phyloP scores from a whole-genome alignment of 2,797 vertebrate species.

The Eulemur coronatus region DNA sequence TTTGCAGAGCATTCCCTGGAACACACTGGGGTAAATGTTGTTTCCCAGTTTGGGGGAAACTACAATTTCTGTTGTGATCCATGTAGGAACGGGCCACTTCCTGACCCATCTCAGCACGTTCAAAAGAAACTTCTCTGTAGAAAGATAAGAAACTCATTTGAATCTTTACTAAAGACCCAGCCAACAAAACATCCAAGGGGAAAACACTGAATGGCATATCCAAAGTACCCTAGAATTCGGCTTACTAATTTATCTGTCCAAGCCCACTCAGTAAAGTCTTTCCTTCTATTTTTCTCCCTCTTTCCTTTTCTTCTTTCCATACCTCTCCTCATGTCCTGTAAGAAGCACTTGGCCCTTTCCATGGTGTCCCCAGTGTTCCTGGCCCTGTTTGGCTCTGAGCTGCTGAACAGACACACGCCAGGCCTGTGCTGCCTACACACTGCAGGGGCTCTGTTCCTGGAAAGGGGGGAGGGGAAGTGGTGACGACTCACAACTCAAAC shows the following conservation, averaged over 20 bases:
- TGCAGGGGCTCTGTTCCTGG: not conserved
- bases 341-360: not conserved
- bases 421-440: not conserved
- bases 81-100: not conserved
- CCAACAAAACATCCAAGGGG: not conserved
- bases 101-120: not conserved
- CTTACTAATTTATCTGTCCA: not conserved
- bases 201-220: not conserved
- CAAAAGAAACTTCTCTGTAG: not conserved
- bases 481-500: not conserved
- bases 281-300: not conserved
- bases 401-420: not conserved
- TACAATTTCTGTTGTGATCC: not conserved
- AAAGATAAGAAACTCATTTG: not conserved
- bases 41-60: not conserved
- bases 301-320: not conserved
- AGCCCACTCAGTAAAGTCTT: not conserved
- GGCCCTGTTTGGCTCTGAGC: not conserved
- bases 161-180: slow-evolving; percentile 3
- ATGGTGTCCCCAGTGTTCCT: not conserved
- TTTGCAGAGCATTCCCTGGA: not conserved
- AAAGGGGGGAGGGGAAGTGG: not conserved
- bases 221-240: not conserved
- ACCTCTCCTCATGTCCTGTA: not conserved
- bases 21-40: not conserved